Conservation (phyloP, 2,888 invertebrate genomes). For the Emmelina monodactyla region DNA sequence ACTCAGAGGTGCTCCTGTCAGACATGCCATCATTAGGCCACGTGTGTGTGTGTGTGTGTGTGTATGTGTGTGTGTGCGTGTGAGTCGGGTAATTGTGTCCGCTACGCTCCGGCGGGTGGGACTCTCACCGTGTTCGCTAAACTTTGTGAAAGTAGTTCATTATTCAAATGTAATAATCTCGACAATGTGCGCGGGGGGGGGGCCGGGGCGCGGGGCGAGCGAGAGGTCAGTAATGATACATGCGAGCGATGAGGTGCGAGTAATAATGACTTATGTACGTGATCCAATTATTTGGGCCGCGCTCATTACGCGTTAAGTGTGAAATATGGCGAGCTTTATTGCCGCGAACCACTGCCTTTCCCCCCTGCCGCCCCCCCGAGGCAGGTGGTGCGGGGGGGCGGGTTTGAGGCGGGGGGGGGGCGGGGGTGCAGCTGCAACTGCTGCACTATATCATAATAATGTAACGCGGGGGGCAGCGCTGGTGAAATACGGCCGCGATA, state of each 20-base stretch:
- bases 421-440: constrained; percentile 46
- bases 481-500: no score
- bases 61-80: no score
- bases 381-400: constrained; percentile 6
- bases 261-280: constrained; percentile 69
- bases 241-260: constrained; percentile 58
- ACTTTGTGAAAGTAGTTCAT: no score
- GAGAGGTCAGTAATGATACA: constrained; percentile 48
- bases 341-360: constrained; percentile 35
- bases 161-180: not conserved
- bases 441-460: constrained; percentile 60
- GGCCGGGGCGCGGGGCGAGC: constrained; percentile 13
- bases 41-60: no score
- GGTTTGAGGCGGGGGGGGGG: no score
- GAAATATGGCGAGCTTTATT: constrained; percentile 66
- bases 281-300: constrained; percentile 68
- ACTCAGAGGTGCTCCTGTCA: no score
- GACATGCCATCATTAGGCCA: no score
- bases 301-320: constrained; percentile 68
- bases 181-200: constrained; percentile 13
- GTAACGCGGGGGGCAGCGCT: constrained; percentile 22
- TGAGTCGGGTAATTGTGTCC: no score
- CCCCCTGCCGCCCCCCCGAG: constrained; percentile 10
- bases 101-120: no score
- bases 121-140: no score